phyloP scores from a whole-genome alignment of 2,113 vertebrate genomes.

The Sorex fumeus region DNA sequence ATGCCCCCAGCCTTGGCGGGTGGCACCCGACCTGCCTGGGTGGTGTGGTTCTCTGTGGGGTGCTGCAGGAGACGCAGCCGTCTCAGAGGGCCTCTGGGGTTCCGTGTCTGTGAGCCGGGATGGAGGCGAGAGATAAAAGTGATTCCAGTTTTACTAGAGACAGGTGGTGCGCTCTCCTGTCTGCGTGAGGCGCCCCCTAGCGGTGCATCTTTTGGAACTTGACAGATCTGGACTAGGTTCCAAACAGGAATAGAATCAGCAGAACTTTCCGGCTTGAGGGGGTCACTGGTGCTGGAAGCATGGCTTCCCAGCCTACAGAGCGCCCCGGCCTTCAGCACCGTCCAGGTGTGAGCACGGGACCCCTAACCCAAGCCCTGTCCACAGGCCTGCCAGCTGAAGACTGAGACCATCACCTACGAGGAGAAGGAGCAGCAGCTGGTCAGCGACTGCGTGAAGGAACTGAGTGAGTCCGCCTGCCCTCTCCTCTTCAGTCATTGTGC shows the following conservation, averaged over 20 bases:
- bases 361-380: constrained; percentile 78
- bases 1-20: neutral
- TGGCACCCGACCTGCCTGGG: too few species aligned
- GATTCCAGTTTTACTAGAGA: rapidly evolving
- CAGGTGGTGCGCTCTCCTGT: rapidly evolving
- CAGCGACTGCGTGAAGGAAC: constrained; percentile 98
- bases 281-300: neutral
- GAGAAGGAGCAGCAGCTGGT: constrained; percentile 99
- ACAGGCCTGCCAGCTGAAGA: constrained; percentile 97
- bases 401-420: constrained; percentile 97
- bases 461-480: constrained; percentile 90
- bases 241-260: neutral
- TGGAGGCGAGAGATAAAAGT: neutral
- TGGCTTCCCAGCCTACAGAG: neutral
- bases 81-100: neutral
- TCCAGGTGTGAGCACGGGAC: constrained; percentile 19
- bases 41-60: too few species aligned
- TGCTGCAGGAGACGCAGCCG: neutral
- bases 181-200: neutral
- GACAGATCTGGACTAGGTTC: too few species aligned
- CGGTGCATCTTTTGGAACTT: neutral
- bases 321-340: neutral
- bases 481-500: neutral
- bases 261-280: rapidly evolving
- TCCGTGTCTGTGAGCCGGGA: rapidly evolving